phyloP scores from a whole-genome alignment of 1,140 invertebrate species.

The Drosophila pectinifera region DNA sequence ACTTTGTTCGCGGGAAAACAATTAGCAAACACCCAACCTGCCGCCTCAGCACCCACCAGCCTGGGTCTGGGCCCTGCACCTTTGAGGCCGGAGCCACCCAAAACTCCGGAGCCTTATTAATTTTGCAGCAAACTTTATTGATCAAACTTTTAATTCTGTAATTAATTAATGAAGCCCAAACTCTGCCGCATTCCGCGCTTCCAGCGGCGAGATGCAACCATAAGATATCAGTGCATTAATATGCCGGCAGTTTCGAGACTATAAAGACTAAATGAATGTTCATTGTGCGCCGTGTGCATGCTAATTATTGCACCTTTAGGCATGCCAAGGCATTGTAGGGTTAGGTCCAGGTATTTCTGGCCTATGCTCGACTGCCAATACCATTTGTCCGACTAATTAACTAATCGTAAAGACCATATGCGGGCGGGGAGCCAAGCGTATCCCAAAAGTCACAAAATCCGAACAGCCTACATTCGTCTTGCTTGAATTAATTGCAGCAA shows the following conservation, averaged over 20 bases:
- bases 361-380: background rate
- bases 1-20: constrained; percentile 64
- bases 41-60: constrained; percentile 4
- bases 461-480: constrained; percentile 48
- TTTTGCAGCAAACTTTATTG: constrained; percentile 64
- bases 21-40: constrained; percentile 63
- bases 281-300: constrained; percentile 38
- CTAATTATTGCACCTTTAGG: constrained; percentile 43
- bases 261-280: constrained; percentile 44
- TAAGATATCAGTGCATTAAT: constrained; percentile 39
- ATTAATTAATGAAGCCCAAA: constrained; percentile 71
- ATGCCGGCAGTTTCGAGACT: constrained; percentile 21
- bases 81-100: constrained; percentile 13
- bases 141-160: constrained; percentile 77
- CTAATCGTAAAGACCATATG: constrained; percentile 60
- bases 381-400: constrained; percentile 23
- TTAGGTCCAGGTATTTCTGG: background rate
- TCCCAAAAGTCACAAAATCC: constrained; percentile 34
- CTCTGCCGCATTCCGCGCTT: constrained; percentile 41
- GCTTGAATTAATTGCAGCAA: constrained; percentile 53
- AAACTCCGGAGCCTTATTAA: constrained; percentile 60
- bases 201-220: constrained; percentile 41
- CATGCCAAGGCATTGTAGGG: background rate
- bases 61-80: background rate
- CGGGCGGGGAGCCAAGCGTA: constrained; percentile 44